These are phyloP conservation scores for Toxotes jaculatrix DNA, from an alignment of 2,113 vertebrate species.

Conservation along the genomic window DNA sequence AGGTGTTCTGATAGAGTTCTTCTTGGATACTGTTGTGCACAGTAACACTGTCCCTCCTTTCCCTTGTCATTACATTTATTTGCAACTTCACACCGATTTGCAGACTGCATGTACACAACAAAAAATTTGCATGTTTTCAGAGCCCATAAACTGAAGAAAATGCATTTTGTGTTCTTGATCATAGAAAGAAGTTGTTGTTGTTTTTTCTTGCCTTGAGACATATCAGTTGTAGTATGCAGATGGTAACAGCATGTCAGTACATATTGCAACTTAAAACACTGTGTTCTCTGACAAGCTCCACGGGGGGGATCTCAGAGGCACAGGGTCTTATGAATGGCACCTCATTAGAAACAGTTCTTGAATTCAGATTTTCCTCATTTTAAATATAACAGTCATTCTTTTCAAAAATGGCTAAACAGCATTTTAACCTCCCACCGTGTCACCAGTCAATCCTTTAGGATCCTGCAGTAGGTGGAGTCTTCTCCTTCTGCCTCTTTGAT, in stretches of 20 bases:
- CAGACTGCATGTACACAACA: conserved; percentile 50
- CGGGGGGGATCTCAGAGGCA: conserved; percentile 70
- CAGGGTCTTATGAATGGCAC: conserved; percentile 70
- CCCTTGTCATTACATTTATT: conserved; percentile 1
- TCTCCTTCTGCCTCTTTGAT: conserved; percentile 75
- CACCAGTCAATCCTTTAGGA: conserved; percentile 71
- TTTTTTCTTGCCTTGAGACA: conserved; percentile 46
- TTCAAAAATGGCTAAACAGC: conserved; percentile 56
- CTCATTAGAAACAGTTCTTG: conserved; percentile 64
- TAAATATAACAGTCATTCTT: conserved; percentile 59
- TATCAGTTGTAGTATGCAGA: conserved; percentile 61
- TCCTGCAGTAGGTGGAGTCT: conserved; percentile 76
- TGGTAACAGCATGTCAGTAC: conserved; percentile 67
- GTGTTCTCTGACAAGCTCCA: conserved; percentile 70
- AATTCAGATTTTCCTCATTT: conserved; percentile 61
- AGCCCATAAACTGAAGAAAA: conserved; percentile 41
- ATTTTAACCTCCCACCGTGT: conserved; percentile 70
- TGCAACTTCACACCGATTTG: conserved; percentile 15
- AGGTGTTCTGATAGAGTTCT: not conserved
- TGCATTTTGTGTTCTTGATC: conserved; percentile 51
- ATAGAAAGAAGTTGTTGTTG: not conserved
- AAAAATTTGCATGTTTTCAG: conserved; percentile 59
- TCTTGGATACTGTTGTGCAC: conserved; percentile 3
- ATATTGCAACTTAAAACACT: conserved; percentile 66
- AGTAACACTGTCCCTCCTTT: not conserved